Conservation (phyloP, 2,113 vertebrate genomes). For the Saguinus imperator region DNA sequence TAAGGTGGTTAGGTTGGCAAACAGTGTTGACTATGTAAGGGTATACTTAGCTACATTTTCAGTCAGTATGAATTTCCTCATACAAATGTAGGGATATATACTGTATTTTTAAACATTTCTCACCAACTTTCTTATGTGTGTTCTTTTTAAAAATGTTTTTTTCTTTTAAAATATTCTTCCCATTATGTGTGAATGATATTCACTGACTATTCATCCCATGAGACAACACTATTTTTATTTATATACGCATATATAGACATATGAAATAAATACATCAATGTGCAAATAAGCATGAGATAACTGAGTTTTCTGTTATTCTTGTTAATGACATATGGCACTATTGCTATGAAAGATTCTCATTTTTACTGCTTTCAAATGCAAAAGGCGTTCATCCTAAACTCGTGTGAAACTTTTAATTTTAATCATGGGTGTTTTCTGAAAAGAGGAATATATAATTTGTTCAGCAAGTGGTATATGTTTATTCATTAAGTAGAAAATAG, state of each 20-base stretch:
- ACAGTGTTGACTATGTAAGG: not conserved
- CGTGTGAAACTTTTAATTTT: not conserved
- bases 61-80: slow-evolving; percentile 32
- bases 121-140: not conserved
- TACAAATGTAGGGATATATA: slow-evolving; percentile 2
- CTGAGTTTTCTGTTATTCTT: not conserved
- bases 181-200: slow-evolving; percentile 48
- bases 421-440: not conserved
- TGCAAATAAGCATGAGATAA: not conserved
- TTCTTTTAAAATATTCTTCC: slow-evolving; percentile 52
- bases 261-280: slow-evolving; percentile 56
- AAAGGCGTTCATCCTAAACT: not conserved
- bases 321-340: not conserved
- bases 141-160: slow-evolving; percentile 38
- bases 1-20: not conserved
- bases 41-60: slow-evolving; percentile 5
- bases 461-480: not conserved
- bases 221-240: slow-evolving; percentile 79
- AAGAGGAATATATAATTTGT: not conserved
- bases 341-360: not conserved
- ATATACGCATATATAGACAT: slow-evolving; percentile 38
- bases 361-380: not conserved
- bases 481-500: not conserved
- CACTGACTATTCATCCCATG: slow-evolving; percentile 50
- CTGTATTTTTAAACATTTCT: slow-evolving; percentile 64